Conservation (phyloP, 2,113 vertebrate species). For the Zosterops pallidus region DNA sequence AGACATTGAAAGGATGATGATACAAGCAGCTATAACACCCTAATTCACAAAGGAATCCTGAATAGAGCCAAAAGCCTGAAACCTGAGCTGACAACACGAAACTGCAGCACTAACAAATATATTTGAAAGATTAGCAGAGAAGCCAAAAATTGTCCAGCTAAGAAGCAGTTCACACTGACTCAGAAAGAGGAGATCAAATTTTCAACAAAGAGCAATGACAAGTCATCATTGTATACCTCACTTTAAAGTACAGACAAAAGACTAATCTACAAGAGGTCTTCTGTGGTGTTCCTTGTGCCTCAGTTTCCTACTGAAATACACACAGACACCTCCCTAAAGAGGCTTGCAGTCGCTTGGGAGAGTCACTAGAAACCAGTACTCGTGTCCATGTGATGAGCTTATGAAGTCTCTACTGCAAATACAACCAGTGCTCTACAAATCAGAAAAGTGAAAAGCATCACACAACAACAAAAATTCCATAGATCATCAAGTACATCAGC, state of each 20-base stretch:
- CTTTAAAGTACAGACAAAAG: background rate
- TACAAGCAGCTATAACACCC: background rate
- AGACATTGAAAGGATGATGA: background rate
- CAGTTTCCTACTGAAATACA: background rate
- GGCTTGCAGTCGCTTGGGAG: background rate
- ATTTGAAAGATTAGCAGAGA: background rate
- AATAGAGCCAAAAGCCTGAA: background rate
- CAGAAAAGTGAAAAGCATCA: background rate
- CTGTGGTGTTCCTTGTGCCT: background rate
- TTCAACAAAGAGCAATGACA: background rate
- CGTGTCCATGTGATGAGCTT: background rate
- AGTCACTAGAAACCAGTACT: background rate
- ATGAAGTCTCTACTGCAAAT: background rate
- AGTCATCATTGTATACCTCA: background rate
- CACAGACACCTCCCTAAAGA: background rate
- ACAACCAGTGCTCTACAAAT: background rate
- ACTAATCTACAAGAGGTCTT: background rate
- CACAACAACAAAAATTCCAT: background rate
- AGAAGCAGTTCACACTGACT: background rate
- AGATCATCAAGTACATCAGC: background rate
- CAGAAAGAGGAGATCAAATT: background rate
- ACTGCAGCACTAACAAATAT: background rate
- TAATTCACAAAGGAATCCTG: slow-evolving; percentile 1
- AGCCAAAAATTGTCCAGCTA: background rate
- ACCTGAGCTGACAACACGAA: background rate